phyloP scores from a whole-genome alignment of 35 echinoderm and acorn worm genomes.

The Anneissia japonica region DNA sequence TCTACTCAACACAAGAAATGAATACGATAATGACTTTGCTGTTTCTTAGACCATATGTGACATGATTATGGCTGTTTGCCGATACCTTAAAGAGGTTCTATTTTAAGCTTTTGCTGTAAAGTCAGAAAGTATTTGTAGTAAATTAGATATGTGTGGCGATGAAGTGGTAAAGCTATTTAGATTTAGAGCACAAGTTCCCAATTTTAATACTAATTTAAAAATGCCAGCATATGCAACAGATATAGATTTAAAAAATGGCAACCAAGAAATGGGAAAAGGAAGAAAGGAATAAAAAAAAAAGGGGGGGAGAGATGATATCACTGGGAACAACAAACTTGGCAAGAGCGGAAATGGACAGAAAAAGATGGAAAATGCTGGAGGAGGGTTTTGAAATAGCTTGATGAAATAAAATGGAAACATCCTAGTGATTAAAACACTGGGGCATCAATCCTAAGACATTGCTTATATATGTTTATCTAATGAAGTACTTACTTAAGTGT shows the following conservation, averaged over 20 bases:
- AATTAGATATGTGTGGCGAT: too few species aligned
- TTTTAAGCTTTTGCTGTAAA: too few species aligned
- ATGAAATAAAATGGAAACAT: neutral
- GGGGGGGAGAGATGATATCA: neutral
- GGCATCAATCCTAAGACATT: neutral
- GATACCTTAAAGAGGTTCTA: too few species aligned
- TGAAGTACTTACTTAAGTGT: conserved; percentile 44
- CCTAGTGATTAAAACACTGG: neutral
- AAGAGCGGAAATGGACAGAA: neutral
- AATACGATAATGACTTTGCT: too few species aligned
- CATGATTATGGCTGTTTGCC: too few species aligned
- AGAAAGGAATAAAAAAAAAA: neutral
- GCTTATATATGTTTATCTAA: neutral
- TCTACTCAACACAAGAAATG: too few species aligned
- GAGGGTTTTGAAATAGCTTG: too few species aligned
- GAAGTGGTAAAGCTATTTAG: too few species aligned
- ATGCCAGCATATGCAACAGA: neutral
- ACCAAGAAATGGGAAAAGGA: neutral
- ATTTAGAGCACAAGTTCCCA: too few species aligned
- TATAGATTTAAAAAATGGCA: neutral
- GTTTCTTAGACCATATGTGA: too few species aligned
- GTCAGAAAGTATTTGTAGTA: too few species aligned
- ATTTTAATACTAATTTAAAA: neutral
- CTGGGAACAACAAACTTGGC: neutral
- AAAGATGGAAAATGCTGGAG: neutral